phyloP scores from a whole-genome alignment of 2,888 invertebrate genomes.

The Andrena fulva region DNA sequence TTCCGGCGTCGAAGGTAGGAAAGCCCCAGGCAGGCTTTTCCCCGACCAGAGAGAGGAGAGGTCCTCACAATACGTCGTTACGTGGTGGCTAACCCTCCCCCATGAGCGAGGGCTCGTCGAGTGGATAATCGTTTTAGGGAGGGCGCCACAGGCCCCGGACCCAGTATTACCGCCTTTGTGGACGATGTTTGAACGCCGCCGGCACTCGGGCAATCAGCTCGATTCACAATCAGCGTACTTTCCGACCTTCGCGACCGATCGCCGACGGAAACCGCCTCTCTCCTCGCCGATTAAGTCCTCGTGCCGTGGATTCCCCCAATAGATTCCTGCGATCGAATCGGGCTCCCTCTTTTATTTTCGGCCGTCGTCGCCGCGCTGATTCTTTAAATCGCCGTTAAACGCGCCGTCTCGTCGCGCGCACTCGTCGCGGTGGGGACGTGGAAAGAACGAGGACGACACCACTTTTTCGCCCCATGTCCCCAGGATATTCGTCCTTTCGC shows the following conservation, averaged over 20 bases:
- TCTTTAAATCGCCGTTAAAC: slow-evolving; percentile 26
- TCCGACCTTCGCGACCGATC: slow-evolving; percentile 67
- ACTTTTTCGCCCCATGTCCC: neutral
- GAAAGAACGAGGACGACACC: neutral
- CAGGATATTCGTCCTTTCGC: slow-evolving; percentile 39
- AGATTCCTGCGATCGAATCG: slow-evolving; percentile 40
- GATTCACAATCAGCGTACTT: slow-evolving; percentile 81
- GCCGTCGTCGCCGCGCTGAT: slow-evolving; percentile 9
- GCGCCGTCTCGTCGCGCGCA: neutral
- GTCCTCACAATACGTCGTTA: slow-evolving; percentile 82
- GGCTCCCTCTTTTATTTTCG: neutral
- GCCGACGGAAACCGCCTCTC: slow-evolving; percentile 64
- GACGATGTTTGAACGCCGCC: slow-evolving; percentile 81
- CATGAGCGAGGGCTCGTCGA: slow-evolving; percentile 77
- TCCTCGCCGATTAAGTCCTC: slow-evolving; percentile 53
- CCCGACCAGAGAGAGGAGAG: slow-evolving; percentile 59
- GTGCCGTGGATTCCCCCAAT: slow-evolving; percentile 26
- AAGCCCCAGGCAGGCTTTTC: slow-evolving; percentile 77
- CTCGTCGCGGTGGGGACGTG: neutral
- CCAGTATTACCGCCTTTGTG: slow-evolving; percentile 82
- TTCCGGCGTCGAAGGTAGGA: slow-evolving; percentile 71
- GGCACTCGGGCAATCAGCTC: slow-evolving; percentile 82
- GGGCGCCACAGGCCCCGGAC: slow-evolving; percentile 72
- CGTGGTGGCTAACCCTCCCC: slow-evolving; percentile 78
- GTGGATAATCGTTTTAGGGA: slow-evolving; percentile 84